phyloP scores from a whole-genome alignment of 2,888 invertebrate genomes.

The Dynastes hyllus region DNA sequence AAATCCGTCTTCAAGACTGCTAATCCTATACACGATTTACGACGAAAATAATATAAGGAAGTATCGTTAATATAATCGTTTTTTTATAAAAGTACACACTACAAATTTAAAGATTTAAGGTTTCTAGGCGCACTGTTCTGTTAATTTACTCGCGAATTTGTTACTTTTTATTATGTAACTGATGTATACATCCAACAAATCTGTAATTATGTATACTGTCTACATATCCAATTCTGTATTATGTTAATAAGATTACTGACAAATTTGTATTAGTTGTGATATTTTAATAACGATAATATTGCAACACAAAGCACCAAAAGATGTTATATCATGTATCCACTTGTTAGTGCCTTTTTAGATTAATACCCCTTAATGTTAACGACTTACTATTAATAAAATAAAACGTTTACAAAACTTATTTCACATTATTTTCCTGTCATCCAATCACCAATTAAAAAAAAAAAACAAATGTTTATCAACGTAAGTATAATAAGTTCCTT shows the following conservation, averaged over 20 bases:
- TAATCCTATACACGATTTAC: constrained; percentile 30
- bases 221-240: constrained; percentile 26
- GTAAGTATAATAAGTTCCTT: too few relatives aligned
- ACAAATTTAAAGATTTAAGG: constrained; percentile 4
- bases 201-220: constrained; percentile 9
- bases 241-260: constrained; percentile 9
- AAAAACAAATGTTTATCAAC: too few relatives aligned
- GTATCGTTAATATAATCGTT: neutral
- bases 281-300: constrained; percentile 35
- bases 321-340: constrained; percentile 51
- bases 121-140: neutral
- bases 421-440: neutral
- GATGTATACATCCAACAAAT: neutral
- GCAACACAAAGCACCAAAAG: constrained; percentile 25
- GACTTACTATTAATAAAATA: constrained; percentile 38
- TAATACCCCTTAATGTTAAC: constrained; percentile 53
- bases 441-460: too few relatives aligned
- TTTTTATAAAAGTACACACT: constrained; percentile 9
- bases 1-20: constrained; percentile 46
- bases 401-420: constrained; percentile 14
- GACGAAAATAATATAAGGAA: constrained; percentile 11
- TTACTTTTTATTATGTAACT: neutral
- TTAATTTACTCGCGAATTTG: neutral
- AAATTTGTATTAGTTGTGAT: constrained; percentile 35
- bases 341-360: constrained; percentile 59